Evolutionary conservation across 2,797 vertebrate genomes (phyloP), one percentile per base, ranked within the genome.

Genomic region (Pipistrellus kuhlii): DNA sequence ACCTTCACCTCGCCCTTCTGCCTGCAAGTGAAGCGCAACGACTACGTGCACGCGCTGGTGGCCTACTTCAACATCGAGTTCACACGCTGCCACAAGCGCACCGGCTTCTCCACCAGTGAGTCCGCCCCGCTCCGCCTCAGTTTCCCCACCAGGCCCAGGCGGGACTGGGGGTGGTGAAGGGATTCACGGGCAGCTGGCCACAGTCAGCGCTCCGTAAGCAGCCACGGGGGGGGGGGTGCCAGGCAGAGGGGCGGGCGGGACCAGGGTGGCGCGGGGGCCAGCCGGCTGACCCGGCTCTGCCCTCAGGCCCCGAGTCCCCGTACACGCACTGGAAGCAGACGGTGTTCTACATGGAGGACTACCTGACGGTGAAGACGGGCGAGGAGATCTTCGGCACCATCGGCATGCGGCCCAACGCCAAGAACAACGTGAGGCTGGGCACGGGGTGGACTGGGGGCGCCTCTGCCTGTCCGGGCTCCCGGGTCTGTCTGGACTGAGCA

Each of bases 311-410:
- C 0, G 99, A 99, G 97, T 99, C 99, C 92, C 99, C 99, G 0
- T 99, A 99, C 97, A 99, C 99, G 10, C 99, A 99, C 98, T 99
- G 99, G 99, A 99, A 99, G 98, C 99, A 99, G 97, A 99, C 99
- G 0, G 99, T 99, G 30, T 99, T 99, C 97, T 99, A 99, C 96
- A 98, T 99, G 98, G 99, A 99, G 51, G 99, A 99, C 30, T 99
- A 99, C 90, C 98, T 99, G 96, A 99, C 99, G 0, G 99, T 99
- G 17, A 99, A 99, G 97, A 99, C 99, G 0, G 99, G 99, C 0
- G 99, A 99, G 97, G 99, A 99, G 97, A 99, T 99, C 88, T 99
- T 99, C 6, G 99, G 99, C 95, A 99, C 99, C 91, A 99, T 99
- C 86, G 99, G 98, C 98, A 99, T 99, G 99, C 99, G 99, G 95